phyloP scores from a whole-genome alignment of 2,113 vertebrate species.

The Dromaius novaehollandiae region DNA sequence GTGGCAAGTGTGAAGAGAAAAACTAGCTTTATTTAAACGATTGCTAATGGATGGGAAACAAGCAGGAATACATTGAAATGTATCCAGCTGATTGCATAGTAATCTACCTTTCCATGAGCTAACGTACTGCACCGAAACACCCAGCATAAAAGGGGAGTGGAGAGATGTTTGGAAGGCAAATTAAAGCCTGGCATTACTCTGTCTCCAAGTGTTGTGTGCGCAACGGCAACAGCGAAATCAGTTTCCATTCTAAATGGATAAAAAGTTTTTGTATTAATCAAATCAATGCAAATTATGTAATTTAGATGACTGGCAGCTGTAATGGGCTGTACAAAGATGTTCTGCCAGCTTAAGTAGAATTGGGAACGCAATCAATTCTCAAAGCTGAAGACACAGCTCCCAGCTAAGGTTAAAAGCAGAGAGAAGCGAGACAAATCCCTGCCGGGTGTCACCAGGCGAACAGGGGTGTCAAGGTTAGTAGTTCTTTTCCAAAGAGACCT shows the following conservation, averaged over 20 bases:
- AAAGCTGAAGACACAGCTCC: background rate
- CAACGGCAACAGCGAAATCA: background rate
- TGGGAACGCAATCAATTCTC: background rate
- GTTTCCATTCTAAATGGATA: background rate
- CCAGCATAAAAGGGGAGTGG: background rate
- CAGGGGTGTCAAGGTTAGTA: fast-evolving
- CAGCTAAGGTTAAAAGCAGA: background rate
- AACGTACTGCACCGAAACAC: background rate
- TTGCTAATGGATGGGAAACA: background rate
- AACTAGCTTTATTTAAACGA: background rate
- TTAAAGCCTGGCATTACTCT: background rate
- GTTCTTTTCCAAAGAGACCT: background rate
- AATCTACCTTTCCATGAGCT: background rate
- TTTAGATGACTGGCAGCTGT: background rate
- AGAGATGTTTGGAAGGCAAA: background rate
- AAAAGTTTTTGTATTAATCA: background rate
- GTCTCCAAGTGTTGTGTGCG: background rate
- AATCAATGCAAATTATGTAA: background rate
- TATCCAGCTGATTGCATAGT: background rate
- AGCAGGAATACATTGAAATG: background rate
- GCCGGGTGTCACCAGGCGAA: background rate
- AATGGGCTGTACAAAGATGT: background rate
- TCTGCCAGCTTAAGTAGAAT: background rate
- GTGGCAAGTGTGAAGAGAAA: background rate
- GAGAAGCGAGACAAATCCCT: fast-evolving